These are phyloP conservation scores for Pocillopora damicornis DNA, from an alignment of 64 coral and sea anemone species.

Conservation along the genomic window DNA sequence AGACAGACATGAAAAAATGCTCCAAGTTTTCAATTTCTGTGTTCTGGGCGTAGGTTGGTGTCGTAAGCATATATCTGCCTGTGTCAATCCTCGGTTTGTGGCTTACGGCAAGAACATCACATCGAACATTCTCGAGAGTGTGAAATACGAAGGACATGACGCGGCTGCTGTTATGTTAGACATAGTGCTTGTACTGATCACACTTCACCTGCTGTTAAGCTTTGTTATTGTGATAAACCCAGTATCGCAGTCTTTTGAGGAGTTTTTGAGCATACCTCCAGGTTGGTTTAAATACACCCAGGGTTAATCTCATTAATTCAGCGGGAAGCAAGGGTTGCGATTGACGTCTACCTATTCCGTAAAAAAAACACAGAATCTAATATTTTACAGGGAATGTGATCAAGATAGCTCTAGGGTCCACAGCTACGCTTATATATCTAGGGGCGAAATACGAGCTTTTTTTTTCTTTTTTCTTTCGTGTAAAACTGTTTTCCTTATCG, in stretches of 20 bases:
- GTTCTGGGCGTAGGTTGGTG: conserved; percentile 64
- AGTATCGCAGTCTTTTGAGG: conserved; percentile 87
- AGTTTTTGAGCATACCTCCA: conserved; percentile 55
- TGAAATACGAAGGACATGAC: conserved; percentile 11
- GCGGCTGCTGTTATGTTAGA: conserved; percentile 35
- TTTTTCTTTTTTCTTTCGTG: too few relatives aligned
- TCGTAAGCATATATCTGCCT: conserved; percentile 77
- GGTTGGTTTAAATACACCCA: conserved; percentile 26
- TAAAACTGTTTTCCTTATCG: too few relatives aligned
- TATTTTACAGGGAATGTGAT: too few relatives aligned
- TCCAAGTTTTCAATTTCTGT: conserved; percentile 66
- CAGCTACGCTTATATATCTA: too few relatives aligned
- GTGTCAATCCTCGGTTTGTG: conserved; percentile 79
- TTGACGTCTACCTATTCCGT: too few relatives aligned
- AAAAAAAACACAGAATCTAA: too few relatives aligned
- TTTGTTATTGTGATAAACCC: conserved; percentile 92
- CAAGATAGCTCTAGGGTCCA: too few relatives aligned
- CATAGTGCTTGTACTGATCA: conserved; percentile 62
- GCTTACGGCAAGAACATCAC: conserved; percentile 65
- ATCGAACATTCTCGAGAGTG: conserved; percentile 65
- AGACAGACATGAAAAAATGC: conserved; percentile 88
- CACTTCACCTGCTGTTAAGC: conserved; percentile 74
- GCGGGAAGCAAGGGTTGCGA: too few relatives aligned
- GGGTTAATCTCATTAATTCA: too few relatives aligned
- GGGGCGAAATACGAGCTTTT: too few relatives aligned